Percentiles rank a stretch among this genome's conserved stretches.
phyloP scores from a whole-genome alignment of 2,797 vertebrate species.

The Rhinoraja longicauda region DNA sequence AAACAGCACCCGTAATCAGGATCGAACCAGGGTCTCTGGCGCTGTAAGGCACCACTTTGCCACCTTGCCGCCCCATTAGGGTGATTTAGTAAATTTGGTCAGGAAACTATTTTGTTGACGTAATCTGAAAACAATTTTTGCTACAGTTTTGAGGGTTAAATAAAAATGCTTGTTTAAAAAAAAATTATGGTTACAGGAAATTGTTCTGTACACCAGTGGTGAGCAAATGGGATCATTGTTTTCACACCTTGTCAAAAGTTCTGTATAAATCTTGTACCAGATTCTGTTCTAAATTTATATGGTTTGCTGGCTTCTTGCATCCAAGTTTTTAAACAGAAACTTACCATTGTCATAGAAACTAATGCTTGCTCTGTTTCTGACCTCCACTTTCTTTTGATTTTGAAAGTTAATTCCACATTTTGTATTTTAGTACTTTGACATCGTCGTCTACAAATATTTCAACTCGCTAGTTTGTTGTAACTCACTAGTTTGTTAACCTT shows the following conservation, averaged over 20 bases:
- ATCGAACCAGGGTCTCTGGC: too few relatives aligned
- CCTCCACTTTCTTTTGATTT: neutral
- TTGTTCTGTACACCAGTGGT: neutral
- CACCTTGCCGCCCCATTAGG: too few relatives aligned
- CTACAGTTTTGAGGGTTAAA: neutral
- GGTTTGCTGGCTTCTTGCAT: neutral
- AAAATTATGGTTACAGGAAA: neutral
- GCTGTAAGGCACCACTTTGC: too few relatives aligned
- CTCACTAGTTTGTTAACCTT: neutral
- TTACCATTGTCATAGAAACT: neutral
- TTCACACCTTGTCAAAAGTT: neutral
- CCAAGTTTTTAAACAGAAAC: neutral
- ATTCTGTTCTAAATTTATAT: neutral
- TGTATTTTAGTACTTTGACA: neutral
- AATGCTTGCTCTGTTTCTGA: neutral
- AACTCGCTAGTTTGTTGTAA: neutral
- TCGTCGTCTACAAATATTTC: neutral
- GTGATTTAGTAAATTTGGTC: neutral
- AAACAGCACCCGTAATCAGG: too few relatives aligned
- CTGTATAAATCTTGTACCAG: neutral
- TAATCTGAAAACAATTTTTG: neutral
- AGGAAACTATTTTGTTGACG: neutral
- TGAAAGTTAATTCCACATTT: neutral
- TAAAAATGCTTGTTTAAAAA: neutral
- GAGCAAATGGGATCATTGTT: neutral